A percentile compares a stretch with the other conserved stretches of the same genome.
Conservation (phyloP, 2,888 invertebrate genomes). For the Nemotelus nigrinus region DNA sequence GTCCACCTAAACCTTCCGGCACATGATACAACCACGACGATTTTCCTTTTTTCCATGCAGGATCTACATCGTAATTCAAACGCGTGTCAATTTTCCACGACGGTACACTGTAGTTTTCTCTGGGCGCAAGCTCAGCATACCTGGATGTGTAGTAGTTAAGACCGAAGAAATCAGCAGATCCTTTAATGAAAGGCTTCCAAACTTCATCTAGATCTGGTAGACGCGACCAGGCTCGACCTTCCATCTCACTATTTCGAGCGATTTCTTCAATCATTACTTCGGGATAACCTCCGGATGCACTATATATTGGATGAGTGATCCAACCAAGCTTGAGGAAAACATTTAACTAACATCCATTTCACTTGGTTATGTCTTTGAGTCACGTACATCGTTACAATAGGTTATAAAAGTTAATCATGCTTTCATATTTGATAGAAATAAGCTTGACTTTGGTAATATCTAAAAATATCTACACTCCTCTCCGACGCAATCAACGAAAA, state of each 20-base stretch:
- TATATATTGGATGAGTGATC: slow-evolving; percentile 60
- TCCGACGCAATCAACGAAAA: no score
- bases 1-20: slow-evolving; percentile 56
- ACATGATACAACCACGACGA: slow-evolving; percentile 58
- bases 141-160: slow-evolving; percentile 59
- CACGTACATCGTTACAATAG: no score
- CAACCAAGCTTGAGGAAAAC: slow-evolving; percentile 58
- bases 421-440: no score
- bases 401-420: no score
- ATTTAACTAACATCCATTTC: background rate
- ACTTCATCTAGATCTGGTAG: slow-evolving; percentile 52
- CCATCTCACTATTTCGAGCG: slow-evolving; percentile 57
- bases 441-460: no score
- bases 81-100: slow-evolving; percentile 67
- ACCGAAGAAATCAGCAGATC: slow-evolving; percentile 59
- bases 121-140: slow-evolving; percentile 51
- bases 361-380: no score
- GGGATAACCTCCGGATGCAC: slow-evolving; percentile 59
- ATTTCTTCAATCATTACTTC: slow-evolving; percentile 57
- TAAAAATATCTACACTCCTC: no score
- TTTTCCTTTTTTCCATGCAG: slow-evolving; percentile 56
- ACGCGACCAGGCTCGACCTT: slow-evolving; percentile 58
- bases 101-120: slow-evolving; percentile 54
- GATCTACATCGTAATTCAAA: slow-evolving; percentile 53
- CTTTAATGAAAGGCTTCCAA: slow-evolving; percentile 54